Evolutionary conservation across 1,140 invertebrate genomes (phyloP).

Genomic region (Mizuhopecten yessoensis): DNA sequence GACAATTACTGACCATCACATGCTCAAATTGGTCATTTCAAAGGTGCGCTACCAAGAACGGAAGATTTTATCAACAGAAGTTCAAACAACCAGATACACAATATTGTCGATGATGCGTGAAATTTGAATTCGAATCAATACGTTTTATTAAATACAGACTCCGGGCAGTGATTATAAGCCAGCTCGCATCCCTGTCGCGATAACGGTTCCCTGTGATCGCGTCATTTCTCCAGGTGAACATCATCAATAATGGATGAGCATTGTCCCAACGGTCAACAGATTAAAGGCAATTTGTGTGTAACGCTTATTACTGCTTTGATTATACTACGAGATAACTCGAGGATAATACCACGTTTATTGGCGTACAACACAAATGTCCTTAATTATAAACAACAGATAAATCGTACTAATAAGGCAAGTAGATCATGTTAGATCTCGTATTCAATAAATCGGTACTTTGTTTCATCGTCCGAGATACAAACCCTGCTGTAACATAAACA

Average conservation of each 20-base stretch:
- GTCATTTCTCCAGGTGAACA: background rate
- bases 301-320: background rate
- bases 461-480: background rate
- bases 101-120: constrained; percentile 15
- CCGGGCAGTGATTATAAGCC: background rate
- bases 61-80: background rate
- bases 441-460: background rate
- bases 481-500: background rate
- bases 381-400: constrained; percentile 30
- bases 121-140: constrained; percentile 22
- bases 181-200: background rate
- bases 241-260: background rate
- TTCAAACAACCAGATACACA: constrained; percentile 28
- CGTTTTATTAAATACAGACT: constrained; percentile 35
- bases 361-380: constrained; percentile 13
- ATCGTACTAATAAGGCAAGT: background rate
- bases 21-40: background rate
- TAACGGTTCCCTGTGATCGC: background rate
- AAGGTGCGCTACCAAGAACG: background rate
- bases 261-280: background rate
- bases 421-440: background rate
- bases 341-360: background rate
- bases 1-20: background rate
- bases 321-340: background rate
- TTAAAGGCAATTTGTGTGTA: background rate